Base-by-base conservation (phyloP, 2,888 invertebrate genomes). In the Noctua fimbriata region DNA sequence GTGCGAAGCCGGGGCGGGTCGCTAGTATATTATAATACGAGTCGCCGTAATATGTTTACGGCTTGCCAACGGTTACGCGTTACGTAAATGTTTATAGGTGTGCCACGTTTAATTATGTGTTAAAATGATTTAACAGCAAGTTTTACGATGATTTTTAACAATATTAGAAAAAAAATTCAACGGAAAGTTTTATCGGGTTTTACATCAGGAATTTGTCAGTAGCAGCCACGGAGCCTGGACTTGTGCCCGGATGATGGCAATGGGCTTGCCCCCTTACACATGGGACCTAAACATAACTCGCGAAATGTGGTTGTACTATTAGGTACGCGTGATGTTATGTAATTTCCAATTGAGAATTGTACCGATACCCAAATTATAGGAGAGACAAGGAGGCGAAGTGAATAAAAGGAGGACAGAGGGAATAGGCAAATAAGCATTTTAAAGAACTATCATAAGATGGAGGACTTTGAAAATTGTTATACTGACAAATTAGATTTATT, bases 71-170 rank as follows among this genome's bases (percentile, higher is more conserved):
- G 44, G 69, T 84, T 83, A 65, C 69, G 72, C 5, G 52, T 76
- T 76, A 85, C 88, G 72, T 78, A 86, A 86, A 88, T 52, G 28
- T 67, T n/a, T 58, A 70, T 49, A 21, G 69, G n/a, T 58, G 75
- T 58, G 28, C 14, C 49, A 58, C 49, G 73, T 77, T 65, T 77
- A 69, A 74, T 74, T 74, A 66, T 28, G 67, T 58, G 47, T 36
- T 85, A 72, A 70, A 71, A 67, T 74, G 9, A 47, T 81, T 73
- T 44, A 63, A 73, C 36, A 71, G 14, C 7, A 0, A 5, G 4
- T 6, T 67, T 71, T 67, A 73, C 36, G n/a, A 69, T 67, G 32
- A 21, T 49, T n/a, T 32, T 55, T 32, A 5, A 66, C 9, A 24
- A 3, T 24, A 66, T 63, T 32, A 10, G 32, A 21, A 65, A 32